Evolutionary conservation across 2,113 vertebrate species (phyloP).

Genomic region (Baryphthengus martii): DNA sequence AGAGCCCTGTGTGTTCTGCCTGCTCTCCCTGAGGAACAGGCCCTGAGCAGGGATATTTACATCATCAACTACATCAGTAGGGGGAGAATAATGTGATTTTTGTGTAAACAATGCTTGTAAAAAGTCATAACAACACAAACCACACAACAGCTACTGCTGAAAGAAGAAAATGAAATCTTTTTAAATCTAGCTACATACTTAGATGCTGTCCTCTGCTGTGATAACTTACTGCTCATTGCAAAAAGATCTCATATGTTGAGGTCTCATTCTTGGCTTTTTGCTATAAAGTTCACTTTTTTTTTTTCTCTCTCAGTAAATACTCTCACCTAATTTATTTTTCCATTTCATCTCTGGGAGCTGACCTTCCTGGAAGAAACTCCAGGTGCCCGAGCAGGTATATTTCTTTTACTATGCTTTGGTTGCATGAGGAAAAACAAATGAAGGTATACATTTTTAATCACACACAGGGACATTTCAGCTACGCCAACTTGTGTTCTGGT

Average conservation of each 20-base stretch:
- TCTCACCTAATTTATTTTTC: conserved; percentile 26
- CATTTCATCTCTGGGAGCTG: conserved; percentile 27
- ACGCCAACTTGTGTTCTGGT: neutral
- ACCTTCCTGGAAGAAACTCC: conserved; percentile 32
- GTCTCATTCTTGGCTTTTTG: conserved; percentile 47
- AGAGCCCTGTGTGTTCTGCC: neutral
- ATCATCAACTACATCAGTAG: neutral
- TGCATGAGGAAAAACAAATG: conserved; percentile 15
- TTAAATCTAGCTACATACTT: neutral
- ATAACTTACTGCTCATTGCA: conserved; percentile 32
- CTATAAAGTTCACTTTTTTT: conserved; percentile 45
- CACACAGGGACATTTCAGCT: neutral
- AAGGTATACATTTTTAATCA: conserved; percentile 32
- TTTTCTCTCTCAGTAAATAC: conserved; percentile 34
- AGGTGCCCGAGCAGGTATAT: neutral
- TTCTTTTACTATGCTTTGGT: neutral
- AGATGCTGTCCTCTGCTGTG: conserved; percentile 11
- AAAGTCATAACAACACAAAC: neutral
- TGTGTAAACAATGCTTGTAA: neutral
- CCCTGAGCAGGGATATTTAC: neutral
- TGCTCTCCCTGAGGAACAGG: neutral
- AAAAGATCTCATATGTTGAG: neutral
- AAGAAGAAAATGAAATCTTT: conserved; percentile 27
- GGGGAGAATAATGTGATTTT: neutral
- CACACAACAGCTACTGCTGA: neutral